Evolutionary conservation across 2,797 vertebrate genomes (phyloP), one percentile per base, ranked within the genome.

Genomic region (Cryptoblepharus egeriae): DNA sequence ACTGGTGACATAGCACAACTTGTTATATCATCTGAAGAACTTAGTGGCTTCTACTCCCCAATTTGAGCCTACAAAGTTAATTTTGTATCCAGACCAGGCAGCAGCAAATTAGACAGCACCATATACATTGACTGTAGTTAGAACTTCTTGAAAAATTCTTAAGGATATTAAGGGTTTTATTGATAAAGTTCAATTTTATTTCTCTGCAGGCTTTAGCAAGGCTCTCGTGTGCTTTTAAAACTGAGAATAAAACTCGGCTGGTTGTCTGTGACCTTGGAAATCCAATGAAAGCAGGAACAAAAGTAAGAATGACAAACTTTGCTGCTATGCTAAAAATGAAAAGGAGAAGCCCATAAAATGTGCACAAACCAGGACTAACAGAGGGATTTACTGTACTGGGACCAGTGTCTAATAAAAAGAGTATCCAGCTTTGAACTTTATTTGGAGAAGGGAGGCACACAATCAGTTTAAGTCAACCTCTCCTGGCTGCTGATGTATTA

Each of bases 211-310:
- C 93, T 78, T 92, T 98, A 75, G 96, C 96, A 81, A 96, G 97
- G 78, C 94, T 99, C 45, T 98, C 98, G 1, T 99, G 98, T 90
- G 97, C 98, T 0, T 98, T 97, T 93, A 99, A 98, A 94, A 98
- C 94, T 58, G 98, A 98, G 89, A 99, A 99, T 92, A 96, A 97
- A 93, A 99, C 98, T 81, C 97, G 97, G 80, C 94, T 97, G 93
- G 98, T 99, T 22, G 97, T 99, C 42, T 99, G 98, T 94, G 98
- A 99, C 91, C 96, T 99, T 86, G 98, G 98, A 77, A 99, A 99
- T 93, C 98, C 98, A 58, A 99, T 99, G 98, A 99, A 99, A 91
- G 97, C 95, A 78, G 97, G 97, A 90, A 97, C 97, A 52, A 97
- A 97, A 94, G 96, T 97, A 93, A 92, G 91, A 5, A 49, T 49